Evolutionary conservation across 2,888 invertebrate species (phyloP), one percentile per base, ranked within the genome.

Genomic region (Latrodectus elegans): DNA sequence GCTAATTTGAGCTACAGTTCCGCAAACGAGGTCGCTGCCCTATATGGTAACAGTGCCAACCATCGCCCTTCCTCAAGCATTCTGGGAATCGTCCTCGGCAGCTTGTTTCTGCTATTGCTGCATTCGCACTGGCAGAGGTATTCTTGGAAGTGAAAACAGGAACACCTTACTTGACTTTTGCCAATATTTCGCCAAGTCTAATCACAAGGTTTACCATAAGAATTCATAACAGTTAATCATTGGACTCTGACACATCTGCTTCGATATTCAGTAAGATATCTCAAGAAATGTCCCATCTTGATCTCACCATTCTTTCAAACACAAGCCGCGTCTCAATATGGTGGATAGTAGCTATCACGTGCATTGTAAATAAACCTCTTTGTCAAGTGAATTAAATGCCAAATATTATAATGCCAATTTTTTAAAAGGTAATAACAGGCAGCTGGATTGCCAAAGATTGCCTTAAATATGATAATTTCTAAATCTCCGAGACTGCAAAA

Each of bases 1-100:
- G 52, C 71, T 10, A 72, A 70, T 49, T 9, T 67, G 53, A 84
- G 14, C 55, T 71, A 17, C 71, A 84, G 64, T 71, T 51, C 83
- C 8, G 70, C 65, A 12, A 84, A 84, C 38, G 84, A 84, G 67
- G 73, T 78, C 9, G 84, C 84, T 0, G 84, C 84, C 3, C 84
- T 78, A 8, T 73, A 78, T 22, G 72, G 72, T 15, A 84, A 84
- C 73, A 73, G 53, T 38, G 73, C 53, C 67, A 51, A 14, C 8
- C 75, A 68, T n/a, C 70, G 49, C 22, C 9, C 12, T 8, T 51
- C 75, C 68, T 60, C 51, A 70, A 70, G 68, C 49, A 15, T 70
- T 49, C 22, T n/a, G 26, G 53, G 64, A 53, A 11, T 74, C 53
- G 55, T 22, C 10, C 12, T 67, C 67, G 67, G 49, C 26, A 75